Percentiles rank a stretch among this genome's conserved stretches.
phyloP scores from a whole-genome alignment of 1,140 invertebrate genomes.

The Tetramorium parvispinum region DNA sequence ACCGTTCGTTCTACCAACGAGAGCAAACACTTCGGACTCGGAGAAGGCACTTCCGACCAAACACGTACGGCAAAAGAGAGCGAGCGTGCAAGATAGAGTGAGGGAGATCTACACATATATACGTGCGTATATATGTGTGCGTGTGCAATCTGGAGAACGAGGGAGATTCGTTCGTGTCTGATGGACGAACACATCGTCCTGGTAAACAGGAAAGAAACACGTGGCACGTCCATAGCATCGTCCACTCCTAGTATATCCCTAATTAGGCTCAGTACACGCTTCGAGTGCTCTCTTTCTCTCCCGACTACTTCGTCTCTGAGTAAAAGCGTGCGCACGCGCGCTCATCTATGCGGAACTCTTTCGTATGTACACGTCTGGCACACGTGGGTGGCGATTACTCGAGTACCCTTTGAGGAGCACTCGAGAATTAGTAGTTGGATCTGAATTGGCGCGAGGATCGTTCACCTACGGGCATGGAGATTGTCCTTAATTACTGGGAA shows the following conservation, averaged over 20 bases:
- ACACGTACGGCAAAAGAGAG: constrained; percentile 30
- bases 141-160: constrained; percentile 47
- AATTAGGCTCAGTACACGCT: constrained; percentile 72
- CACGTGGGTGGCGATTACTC: constrained; percentile 68
- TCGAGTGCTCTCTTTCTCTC: constrained; percentile 62
- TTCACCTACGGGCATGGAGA: constrained; percentile 18
- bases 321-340: neutral
- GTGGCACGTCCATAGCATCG: constrained; percentile 60
- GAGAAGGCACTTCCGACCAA: constrained; percentile 43
- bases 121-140: neutral
- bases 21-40: constrained; percentile 67
- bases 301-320: constrained; percentile 7
- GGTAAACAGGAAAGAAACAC: constrained; percentile 63
- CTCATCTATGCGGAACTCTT: constrained; percentile 56
- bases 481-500: constrained; percentile 19
- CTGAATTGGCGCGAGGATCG: constrained; percentile 64
- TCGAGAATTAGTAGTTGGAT: constrained; percentile 64
- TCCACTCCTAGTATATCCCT: constrained; percentile 66
- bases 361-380: constrained; percentile 61
- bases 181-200: constrained; percentile 31
- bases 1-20: constrained; percentile 60
- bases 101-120: no score
- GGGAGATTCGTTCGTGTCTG: constrained; percentile 47
- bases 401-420: constrained; percentile 68
- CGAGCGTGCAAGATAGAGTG: neutral